Conservation (phyloP, 1,140 invertebrate species). For the Orius insidiosus region DNA sequence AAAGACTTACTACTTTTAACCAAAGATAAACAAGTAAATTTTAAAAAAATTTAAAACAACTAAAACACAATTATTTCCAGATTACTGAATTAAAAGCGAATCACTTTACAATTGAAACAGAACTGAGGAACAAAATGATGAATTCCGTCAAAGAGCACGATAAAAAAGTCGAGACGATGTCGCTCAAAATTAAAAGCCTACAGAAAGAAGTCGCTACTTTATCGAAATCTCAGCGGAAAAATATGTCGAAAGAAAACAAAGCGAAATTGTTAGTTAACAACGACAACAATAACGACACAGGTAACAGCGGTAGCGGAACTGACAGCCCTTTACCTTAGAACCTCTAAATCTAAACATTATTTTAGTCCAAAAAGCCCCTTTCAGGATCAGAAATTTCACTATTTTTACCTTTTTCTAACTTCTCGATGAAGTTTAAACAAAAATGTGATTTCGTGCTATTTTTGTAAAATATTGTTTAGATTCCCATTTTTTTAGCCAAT, state of each 20-base stretch:
- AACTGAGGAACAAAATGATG: constrained; percentile 69
- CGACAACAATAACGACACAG: constrained; percentile 13
- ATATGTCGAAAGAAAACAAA: constrained; percentile 1
- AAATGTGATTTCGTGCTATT: too few relatives aligned
- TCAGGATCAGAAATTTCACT: too few relatives aligned
- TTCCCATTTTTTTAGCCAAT: too few relatives aligned
- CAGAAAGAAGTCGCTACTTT: constrained; percentile 71
- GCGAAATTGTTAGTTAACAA: too few relatives aligned
- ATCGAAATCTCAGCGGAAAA: constrained; percentile 57
- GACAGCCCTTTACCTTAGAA: constrained; percentile 38
- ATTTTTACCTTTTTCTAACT: too few relatives aligned
- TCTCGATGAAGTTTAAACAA: too few relatives aligned
- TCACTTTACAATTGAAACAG: constrained; percentile 72
- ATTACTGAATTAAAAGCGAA: constrained; percentile 85
- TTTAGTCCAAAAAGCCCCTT: too few relatives aligned
- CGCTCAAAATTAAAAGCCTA: constrained; percentile 54
- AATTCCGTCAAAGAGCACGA: constrained; percentile 62
- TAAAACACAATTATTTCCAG: constrained; percentile 34
- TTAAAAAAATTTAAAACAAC: background rate
- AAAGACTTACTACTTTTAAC: constrained; percentile 74
- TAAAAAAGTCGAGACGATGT: constrained; percentile 58
- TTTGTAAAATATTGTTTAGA: too few relatives aligned
- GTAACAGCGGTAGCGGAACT: constrained; percentile 41
- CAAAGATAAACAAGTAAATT: constrained; percentile 65
- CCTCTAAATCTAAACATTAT: background rate